A percentile compares a stretch with the other conserved stretches of the same genome.
Evolutionary conservation across 2,888 invertebrate genomes (phyloP).

Genomic region (Serrognathus titanus): DNA sequence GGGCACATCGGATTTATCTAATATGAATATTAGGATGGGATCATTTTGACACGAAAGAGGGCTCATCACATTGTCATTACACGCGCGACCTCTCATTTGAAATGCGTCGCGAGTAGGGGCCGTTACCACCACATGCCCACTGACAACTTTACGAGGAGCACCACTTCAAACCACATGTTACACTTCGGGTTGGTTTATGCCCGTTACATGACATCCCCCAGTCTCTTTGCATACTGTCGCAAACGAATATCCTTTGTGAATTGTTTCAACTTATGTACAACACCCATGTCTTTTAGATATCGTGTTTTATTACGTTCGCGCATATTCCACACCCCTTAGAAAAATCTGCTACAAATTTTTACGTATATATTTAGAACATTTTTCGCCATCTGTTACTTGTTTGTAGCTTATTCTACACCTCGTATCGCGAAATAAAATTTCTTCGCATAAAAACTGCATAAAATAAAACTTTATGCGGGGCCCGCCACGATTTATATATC

Average conservation of each 20-base stretch:
- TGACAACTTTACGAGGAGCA: conserved; percentile 51
- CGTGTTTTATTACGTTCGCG: conserved; percentile 19
- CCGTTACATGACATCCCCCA: conserved; percentile 47
- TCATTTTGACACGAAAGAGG: conserved; percentile 15
- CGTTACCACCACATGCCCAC: conserved; percentile 51
- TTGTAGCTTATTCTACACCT: conserved; percentile 13
- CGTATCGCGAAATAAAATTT: conserved; percentile 1
- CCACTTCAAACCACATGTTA: conserved; percentile 52
- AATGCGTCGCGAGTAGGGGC: conserved; percentile 46
- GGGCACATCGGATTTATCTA: not conserved
- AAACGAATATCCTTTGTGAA: conserved; percentile 1
- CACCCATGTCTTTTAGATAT: conserved; percentile 20
- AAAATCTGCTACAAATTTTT: conserved; percentile 17
- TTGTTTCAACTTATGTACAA: conserved; percentile 7
- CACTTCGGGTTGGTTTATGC: conserved; percentile 50
- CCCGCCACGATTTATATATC: no score
- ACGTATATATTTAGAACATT: conserved; percentile 6
- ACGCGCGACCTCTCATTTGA: conserved; percentile 44
- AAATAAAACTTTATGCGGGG: no score
- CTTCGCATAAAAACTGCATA: no score
- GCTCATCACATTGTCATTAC: conserved; percentile 49
- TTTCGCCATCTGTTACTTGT: conserved; percentile 12
- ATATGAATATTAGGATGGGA: conserved; percentile 11
- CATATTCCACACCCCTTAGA: conserved; percentile 6
- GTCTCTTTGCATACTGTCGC: conserved; percentile 25